Evolutionary conservation across 2,113 vertebrate genomes (phyloP).

Genomic region (Trematomus loennbergii): DNA sequence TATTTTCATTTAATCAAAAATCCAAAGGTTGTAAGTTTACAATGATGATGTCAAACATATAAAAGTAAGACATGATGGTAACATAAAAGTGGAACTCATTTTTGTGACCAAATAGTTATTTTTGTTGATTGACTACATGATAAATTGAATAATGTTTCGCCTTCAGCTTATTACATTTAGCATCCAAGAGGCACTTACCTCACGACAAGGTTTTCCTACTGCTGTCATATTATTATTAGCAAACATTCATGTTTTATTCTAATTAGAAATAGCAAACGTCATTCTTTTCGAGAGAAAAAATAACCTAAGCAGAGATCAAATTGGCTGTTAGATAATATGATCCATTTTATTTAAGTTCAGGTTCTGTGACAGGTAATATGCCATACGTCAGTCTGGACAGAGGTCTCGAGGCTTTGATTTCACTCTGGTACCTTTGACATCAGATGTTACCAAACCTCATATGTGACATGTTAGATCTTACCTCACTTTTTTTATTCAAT

Average conservation of each 20-base stretch:
- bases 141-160: not conserved
- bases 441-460: conserved; percentile 26
- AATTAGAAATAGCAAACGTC: conserved; percentile 60
- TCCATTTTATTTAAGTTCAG: conserved; percentile 27
- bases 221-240: not conserved
- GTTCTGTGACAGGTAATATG: conserved; percentile 15
- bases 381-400: conserved; percentile 14
- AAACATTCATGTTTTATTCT: not conserved
- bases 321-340: not conserved
- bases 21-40: not conserved
- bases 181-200: not conserved
- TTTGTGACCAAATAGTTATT: not conserved
- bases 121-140: too few relatives aligned
- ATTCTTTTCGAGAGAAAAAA: not conserved
- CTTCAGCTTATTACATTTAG: not conserved
- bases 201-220: not conserved
- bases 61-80: not conserved
- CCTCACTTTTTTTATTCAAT: conserved; percentile 36
- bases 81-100: not conserved
- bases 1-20: not conserved
- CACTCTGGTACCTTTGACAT: conserved; percentile 26
- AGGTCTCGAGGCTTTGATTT: conserved; percentile 20
- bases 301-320: conserved; percentile 4
- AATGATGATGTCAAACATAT: not conserved
- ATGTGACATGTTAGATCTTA: conserved; percentile 13